phyloP scores from a whole-genome alignment of 2,113 vertebrate species.

The Pontoporia blainvillei region DNA sequence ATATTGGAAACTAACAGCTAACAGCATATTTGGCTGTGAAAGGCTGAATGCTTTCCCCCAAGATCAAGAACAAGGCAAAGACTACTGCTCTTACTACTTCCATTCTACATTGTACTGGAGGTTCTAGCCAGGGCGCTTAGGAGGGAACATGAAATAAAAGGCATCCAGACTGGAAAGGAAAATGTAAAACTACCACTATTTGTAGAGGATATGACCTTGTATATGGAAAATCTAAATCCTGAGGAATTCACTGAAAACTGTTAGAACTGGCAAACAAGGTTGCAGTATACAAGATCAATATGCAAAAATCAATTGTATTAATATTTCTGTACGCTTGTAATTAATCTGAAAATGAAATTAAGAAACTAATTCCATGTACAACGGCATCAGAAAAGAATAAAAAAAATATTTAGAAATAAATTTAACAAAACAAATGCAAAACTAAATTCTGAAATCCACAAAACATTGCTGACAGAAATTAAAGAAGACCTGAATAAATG shows the following conservation, averaged over 20 bases:
- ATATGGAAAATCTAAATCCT: background rate
- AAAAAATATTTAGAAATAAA: background rate
- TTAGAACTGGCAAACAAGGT: background rate
- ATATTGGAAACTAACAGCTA: background rate
- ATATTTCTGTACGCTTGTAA: background rate
- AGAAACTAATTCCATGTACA: constrained; percentile 26
- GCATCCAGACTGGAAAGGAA: background rate
- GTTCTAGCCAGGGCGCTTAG: background rate
- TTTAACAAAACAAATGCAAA: background rate
- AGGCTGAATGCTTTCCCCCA: background rate
- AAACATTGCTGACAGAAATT: background rate
- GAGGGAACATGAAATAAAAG: constrained; percentile 3
- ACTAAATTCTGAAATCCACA: background rate
- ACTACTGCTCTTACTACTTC: background rate
- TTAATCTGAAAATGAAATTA: background rate
- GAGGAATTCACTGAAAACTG: background rate
- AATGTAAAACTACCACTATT: background rate
- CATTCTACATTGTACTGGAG: background rate
- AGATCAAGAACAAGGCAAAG: background rate
- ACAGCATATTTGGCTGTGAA: background rate
- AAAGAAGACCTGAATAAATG: background rate
- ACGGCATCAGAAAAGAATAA: background rate
- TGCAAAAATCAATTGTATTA: background rate
- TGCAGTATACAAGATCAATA: background rate
- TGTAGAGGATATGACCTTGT: background rate